A percentile compares a stretch with the other conserved stretches of the same genome.
Evolutionary conservation across 2,888 invertebrate species (phyloP).

Genomic region (Ctenicera cuprea): DNA sequence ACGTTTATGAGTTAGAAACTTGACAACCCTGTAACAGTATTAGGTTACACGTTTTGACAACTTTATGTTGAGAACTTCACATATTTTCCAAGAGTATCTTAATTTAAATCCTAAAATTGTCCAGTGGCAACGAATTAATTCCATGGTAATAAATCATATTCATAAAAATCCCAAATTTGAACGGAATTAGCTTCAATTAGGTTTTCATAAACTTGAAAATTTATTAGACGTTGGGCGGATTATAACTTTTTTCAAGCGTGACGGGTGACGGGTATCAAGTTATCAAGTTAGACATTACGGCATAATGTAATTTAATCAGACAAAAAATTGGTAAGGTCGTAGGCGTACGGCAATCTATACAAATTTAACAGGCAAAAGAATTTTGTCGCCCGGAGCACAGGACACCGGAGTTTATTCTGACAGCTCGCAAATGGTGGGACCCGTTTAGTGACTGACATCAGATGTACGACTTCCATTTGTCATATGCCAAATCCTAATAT

Average conservation of each 20-base stretch:
- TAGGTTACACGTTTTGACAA: too few relatives aligned
- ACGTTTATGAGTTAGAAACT: too few relatives aligned
- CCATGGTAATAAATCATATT: background rate
- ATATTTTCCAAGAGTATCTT: too few relatives aligned
- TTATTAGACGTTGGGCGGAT: slow-evolving; percentile 9
- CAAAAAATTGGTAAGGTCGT: slow-evolving; percentile 23
- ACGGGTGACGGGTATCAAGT: slow-evolving; percentile 28
- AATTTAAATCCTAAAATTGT: too few relatives aligned
- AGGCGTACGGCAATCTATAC: slow-evolving; percentile 26
- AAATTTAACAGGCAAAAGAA: slow-evolving; percentile 27
- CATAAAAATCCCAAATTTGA: background rate
- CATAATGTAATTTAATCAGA: slow-evolving; percentile 24
- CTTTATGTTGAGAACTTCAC: too few relatives aligned
- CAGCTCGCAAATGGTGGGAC: slow-evolving; percentile 38
- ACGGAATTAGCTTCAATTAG: background rate
- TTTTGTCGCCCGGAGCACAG: slow-evolving; percentile 28
- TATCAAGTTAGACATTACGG: slow-evolving; percentile 18
- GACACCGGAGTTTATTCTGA: slow-evolving; percentile 38
- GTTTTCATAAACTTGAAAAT: slow-evolving; percentile 26
- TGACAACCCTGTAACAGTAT: too few relatives aligned
- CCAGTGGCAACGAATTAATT: slow-evolving; percentile 2
- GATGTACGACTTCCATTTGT: slow-evolving; percentile 45
- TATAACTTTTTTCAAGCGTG: background rate
- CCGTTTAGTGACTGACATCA: slow-evolving; percentile 41
- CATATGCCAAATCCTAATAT: slow-evolving; percentile 32